These are phyloP conservation scores for Thalassaphorura encarpata DNA, from an alignment of 1,140 invertebrate species.

Conservation along the genomic window DNA sequence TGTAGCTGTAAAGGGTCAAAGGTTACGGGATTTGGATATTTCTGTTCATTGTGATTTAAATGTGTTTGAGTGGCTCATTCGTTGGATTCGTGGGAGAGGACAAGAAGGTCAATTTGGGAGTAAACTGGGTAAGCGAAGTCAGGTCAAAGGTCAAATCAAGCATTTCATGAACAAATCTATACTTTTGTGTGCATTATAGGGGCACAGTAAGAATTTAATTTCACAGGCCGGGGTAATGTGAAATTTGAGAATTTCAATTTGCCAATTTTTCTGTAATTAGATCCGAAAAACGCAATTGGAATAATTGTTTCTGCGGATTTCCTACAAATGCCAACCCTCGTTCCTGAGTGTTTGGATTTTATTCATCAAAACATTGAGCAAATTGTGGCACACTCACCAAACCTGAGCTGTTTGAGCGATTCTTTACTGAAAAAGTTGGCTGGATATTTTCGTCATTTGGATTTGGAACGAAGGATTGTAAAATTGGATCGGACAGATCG, in stretches of 20 bases:
- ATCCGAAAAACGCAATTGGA: slow-evolving; percentile 74
- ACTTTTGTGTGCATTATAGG: too few relatives aligned
- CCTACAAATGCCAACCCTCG: slow-evolving; percentile 79
- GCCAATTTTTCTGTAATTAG: slow-evolving; percentile 39
- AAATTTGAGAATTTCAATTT: background rate
- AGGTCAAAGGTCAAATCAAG: too few relatives aligned
- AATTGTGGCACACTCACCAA: slow-evolving; percentile 63
- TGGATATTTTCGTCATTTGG: slow-evolving; percentile 15
- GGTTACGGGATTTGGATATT: slow-evolving; percentile 89
- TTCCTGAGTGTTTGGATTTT: slow-evolving; percentile 68
- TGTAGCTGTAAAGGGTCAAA: slow-evolving; percentile 59
- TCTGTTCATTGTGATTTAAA: slow-evolving; percentile 89
- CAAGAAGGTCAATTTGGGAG: too few relatives aligned
- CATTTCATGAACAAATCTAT: too few relatives aligned
- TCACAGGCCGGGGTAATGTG: background rate
- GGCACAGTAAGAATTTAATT: too few relatives aligned
- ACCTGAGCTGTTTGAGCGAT: slow-evolving; percentile 71
- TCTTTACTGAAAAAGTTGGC: slow-evolving; percentile 46
- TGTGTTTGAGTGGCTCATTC: slow-evolving; percentile 93
- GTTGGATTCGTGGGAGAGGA: slow-evolving; percentile 56
- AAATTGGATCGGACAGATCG: slow-evolving; percentile 70
- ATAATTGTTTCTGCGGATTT: slow-evolving; percentile 89
- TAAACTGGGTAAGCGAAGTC: too few relatives aligned
- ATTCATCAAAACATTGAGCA: slow-evolving; percentile 69
- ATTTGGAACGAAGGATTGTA: slow-evolving; percentile 21